Percentiles rank a stretch among this genome's conserved stretches.
These are phyloP conservation scores for Myotis planiceps DNA, from an alignment of 2,797 vertebrate genomes.

Conservation along the genomic window DNA sequence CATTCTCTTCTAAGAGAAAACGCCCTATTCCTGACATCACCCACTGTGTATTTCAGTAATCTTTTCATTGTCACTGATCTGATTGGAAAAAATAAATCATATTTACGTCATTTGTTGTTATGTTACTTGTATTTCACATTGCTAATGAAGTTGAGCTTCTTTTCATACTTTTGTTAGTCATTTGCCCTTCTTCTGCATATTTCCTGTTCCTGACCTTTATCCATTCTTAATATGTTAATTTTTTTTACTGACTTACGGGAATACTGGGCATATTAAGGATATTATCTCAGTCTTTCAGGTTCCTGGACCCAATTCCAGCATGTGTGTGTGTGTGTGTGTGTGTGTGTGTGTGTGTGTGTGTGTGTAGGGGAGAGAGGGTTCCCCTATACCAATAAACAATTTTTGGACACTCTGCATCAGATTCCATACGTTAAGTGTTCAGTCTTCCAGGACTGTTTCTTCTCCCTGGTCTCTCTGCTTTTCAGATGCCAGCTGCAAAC, in stretches of 20 bases:
- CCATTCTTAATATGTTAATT: background rate
- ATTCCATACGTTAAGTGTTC: background rate
- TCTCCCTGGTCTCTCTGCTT: background rate
- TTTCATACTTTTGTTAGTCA: background rate
- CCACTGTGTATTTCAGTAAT: background rate
- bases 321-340: background rate
- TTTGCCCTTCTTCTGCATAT: constrained; percentile 9
- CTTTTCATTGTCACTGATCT: background rate
- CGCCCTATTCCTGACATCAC: background rate
- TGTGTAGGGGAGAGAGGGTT: background rate
- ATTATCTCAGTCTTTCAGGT: background rate
- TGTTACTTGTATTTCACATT: background rate
- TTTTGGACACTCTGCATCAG: background rate
- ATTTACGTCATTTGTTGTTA: background rate
- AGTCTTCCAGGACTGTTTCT: background rate
- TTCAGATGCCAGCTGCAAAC: background rate
- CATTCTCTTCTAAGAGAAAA: constrained; percentile 8
- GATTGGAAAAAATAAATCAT: background rate
- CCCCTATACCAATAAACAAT: background rate
- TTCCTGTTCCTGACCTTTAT: constrained; percentile 10
- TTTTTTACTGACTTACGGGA: background rate
- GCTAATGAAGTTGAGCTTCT: background rate
- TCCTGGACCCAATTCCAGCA: background rate
- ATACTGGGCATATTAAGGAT: background rate
- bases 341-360: background rate